A percentile compares a stretch with the other conserved stretches of the same genome.
These are phyloP conservation scores for Anthopleura xanthogrammica DNA, from an alignment of 92 coral and sea anemone genomes.

Conservation along the genomic window DNA sequence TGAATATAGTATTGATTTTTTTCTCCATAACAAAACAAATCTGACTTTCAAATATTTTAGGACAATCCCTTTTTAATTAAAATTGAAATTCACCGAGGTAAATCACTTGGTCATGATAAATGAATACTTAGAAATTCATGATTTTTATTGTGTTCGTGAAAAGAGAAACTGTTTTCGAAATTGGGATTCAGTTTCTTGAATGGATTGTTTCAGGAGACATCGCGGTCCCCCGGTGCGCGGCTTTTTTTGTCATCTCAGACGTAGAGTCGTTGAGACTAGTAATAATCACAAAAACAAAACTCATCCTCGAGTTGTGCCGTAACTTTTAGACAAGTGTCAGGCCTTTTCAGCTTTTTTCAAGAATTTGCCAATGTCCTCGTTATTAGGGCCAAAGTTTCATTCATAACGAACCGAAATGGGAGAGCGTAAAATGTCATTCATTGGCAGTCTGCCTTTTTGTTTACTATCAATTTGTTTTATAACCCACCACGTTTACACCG, in stretches of 20 bases:
- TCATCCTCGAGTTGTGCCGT: background rate
- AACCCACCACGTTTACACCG: background rate
- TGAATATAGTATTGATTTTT: too few relatives aligned
- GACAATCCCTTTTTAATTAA: background rate
- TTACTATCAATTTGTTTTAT: background rate
- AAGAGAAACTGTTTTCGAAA: background rate
- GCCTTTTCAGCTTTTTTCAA: background rate
- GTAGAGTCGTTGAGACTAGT: background rate
- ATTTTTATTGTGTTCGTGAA: background rate
- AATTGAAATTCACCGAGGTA: background rate
- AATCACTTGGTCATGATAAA: background rate
- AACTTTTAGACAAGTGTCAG: background rate
- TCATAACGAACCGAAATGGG: background rate
- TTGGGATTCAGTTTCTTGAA: background rate
- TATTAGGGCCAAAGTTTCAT: background rate
- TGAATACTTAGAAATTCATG: constrained; percentile 2
- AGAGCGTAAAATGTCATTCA: background rate
- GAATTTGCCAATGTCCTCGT: background rate
- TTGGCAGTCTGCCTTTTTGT: background rate
- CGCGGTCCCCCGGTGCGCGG: background rate
- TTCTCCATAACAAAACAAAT: background rate
- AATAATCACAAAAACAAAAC: background rate
- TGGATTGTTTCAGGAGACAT: background rate
- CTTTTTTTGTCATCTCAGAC: background rate
- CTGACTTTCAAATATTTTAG: background rate